Base-by-base conservation (phyloP, 2,113 vertebrate species). In the Cathartes aura region DNA sequence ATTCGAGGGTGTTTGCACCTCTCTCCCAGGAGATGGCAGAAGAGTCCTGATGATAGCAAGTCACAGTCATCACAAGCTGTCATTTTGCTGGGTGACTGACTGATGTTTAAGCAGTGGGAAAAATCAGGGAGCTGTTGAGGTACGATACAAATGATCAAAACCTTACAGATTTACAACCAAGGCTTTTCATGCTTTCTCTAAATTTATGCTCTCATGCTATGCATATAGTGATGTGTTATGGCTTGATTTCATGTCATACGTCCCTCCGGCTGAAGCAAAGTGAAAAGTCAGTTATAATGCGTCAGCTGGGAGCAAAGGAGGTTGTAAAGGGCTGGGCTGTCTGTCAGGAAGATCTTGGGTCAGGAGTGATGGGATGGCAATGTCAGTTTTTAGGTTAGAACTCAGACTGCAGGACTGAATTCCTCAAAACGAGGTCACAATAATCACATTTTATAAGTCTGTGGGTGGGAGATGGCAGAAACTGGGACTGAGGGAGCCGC, bases 11-110 rank as follows among this genome's bases (percentile, higher is more conserved):
- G 32, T 63, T 90, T 45, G 15, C 60, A 7, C 5, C 5, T 76
- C 16, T 79, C 45, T 74, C 53, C 96, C 94, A 89, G 84, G 55
- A 97, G 96, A 66, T 95, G 96, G 92, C 95, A 95, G 95, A 48
- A 95, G 81, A 94, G 55, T 12, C 68, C 52, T 4, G 6, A 1
- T 1, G 27, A 62, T 68, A 60, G 53, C 11, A 11, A 38, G 4
- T 6, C 23, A 9, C n/a, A 58, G 11, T 15, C n/a, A 0, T 5
- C 2, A 7, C 64, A 27, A 63, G 16, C 30, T 32, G 11, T n/a
- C 17, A 2, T 24, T 62, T 45, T 23, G 36, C 42, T 42, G 50
- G 3, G 12, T 36, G 64, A 60, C 8, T 17, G 21, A 18, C 34
- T 32, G 75, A 32, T 56, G 11, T 47, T 83, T 5, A 42, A 94